Evolutionary conservation across 1,140 invertebrate species (phyloP).

Genomic region (Temnothorax nylanderi): DNA sequence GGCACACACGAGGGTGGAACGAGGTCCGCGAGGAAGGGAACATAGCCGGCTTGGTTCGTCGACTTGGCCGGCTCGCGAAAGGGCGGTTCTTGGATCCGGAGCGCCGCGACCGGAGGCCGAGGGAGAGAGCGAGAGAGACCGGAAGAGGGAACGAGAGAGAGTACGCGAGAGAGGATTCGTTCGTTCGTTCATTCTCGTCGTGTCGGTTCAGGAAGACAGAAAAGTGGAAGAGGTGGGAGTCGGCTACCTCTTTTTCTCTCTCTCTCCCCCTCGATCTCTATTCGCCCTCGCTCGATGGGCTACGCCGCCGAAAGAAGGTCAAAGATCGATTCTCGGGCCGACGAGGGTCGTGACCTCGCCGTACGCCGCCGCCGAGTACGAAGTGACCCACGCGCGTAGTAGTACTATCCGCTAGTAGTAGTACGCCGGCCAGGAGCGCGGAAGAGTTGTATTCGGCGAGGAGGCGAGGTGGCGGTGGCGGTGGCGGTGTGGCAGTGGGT

Average conservation of each 20-base stretch:
- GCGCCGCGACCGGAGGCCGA: slow-evolving; percentile 41
- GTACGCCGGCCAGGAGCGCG: slow-evolving; percentile 39
- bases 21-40: slow-evolving; percentile 23
- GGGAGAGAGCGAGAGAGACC: slow-evolving; percentile 56
- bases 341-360: slow-evolving; percentile 73
- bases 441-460: slow-evolving; percentile 42
- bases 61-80: slow-evolving; percentile 47
- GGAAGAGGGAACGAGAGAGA: slow-evolving; percentile 16
- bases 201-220: slow-evolving; percentile 2
- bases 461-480: slow-evolving; percentile 15
- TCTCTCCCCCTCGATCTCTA: slow-evolving; percentile 72
- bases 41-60: slow-evolving; percentile 38
- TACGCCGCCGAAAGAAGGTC: slow-evolving; percentile 75
- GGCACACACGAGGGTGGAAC: slow-evolving; percentile 44
- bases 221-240: slow-evolving; percentile 28
- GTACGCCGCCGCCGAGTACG: slow-evolving; percentile 63
- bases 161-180: slow-evolving; percentile 6
- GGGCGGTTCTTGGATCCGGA: slow-evolving; percentile 50
- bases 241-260: slow-evolving; percentile 66
- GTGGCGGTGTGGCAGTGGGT: neutral
- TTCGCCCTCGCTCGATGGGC: slow-evolving; percentile 67
- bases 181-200: slow-evolving; percentile 11
- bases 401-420: slow-evolving; percentile 54
- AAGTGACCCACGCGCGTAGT: slow-evolving; percentile 60
- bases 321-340: slow-evolving; percentile 79